phyloP scores from a whole-genome alignment of 1,140 invertebrate genomes.

The Pseudachorutes palmiensis region DNA sequence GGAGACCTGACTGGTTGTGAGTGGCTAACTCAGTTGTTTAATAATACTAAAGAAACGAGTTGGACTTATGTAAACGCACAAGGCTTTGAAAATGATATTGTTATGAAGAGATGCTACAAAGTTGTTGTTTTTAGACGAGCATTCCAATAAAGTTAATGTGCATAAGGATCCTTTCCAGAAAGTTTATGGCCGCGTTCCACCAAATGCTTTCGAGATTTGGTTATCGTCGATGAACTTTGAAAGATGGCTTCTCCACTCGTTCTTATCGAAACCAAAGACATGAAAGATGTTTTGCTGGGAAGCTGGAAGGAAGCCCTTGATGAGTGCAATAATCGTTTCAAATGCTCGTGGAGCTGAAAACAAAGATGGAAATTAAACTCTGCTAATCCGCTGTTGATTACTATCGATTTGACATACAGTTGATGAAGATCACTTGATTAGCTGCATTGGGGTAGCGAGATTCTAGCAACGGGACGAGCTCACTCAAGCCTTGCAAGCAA shows the following conservation, averaged over 20 bases:
- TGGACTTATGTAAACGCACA: no score
- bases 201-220: slow-evolving; percentile 5
- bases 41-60: no score
- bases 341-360: neutral
- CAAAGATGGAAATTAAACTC: neutral
- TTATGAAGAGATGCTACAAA: no score
- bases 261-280: slow-evolving; percentile 2
- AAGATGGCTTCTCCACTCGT: neutral
- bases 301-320: neutral
- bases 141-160: no score
- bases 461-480: neutral
- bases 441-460: neutral
- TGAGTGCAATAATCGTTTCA: neutral
- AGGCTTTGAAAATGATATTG: no score
- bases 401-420: neutral
- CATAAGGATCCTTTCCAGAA: neutral
- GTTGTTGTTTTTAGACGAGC: no score
- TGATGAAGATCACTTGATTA: neutral
- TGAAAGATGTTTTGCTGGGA: neutral
- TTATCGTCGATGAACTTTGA: neutral
- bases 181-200: neutral
- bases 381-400: neutral
- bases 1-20: no score
- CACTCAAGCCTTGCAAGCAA: neutral
- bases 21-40: no score